Evolutionary conservation across 2,113 vertebrate genomes (phyloP).

Genomic region (Diadophis punctatus): DNA sequence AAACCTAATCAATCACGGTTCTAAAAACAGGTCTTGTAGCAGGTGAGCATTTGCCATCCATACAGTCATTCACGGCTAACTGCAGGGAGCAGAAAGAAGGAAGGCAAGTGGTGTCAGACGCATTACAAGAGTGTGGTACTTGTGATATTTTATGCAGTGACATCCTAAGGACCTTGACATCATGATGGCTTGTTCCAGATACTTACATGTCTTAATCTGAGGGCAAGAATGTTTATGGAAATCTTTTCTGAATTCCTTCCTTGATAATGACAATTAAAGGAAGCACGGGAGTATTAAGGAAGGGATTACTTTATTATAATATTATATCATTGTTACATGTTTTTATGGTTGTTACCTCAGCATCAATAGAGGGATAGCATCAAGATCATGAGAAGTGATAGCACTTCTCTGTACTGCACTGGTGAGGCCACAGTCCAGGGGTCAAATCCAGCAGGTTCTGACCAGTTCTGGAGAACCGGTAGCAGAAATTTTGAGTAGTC

Average conservation of each 20-base stretch:
- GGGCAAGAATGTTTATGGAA: neutral
- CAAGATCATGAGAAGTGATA: too few relatives aligned
- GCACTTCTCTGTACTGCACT: too few relatives aligned
- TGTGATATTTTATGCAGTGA: neutral
- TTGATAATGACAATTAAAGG: neutral
- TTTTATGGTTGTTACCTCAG: neutral
- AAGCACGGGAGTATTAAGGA: neutral
- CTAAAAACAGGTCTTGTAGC: neutral
- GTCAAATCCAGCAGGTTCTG: too few relatives aligned
- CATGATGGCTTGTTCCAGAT: neutral
- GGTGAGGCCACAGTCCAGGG: too few relatives aligned
- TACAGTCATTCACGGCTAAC: neutral
- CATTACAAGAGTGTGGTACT: neutral
- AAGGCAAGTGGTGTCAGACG: neutral
- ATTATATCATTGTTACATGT: neutral
- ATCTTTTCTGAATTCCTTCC: neutral
- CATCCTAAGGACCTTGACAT: neutral
- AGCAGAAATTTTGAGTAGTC: too few relatives aligned
- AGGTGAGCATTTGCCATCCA: neutral
- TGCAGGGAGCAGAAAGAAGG: neutral
- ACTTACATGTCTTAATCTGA: neutral
- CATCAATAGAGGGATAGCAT: neutral
- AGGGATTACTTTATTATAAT: neutral
- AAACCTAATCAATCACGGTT: neutral
- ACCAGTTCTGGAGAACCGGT: too few relatives aligned